Conservation (phyloP, 2,888 invertebrate genomes). For the Agapostemon virescens region DNA sequence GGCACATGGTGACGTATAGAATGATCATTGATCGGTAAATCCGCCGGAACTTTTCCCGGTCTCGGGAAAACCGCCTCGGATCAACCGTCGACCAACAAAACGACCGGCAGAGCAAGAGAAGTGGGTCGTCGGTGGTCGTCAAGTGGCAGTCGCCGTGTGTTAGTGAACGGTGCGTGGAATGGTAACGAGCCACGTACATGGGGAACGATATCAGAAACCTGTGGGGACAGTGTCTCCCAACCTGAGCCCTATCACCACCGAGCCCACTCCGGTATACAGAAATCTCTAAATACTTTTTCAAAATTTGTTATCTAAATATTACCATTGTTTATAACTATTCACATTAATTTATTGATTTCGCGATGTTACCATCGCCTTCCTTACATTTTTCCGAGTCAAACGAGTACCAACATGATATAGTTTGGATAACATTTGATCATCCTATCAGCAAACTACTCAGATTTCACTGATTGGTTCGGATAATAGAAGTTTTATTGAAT, state of each 20-base stretch:
- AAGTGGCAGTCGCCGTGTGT: slow-evolving; percentile 33
- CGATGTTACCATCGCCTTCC: too few species aligned
- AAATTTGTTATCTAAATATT: too few species aligned
- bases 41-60: slow-evolving; percentile 41
- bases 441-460: too few species aligned
- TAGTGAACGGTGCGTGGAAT: slow-evolving; percentile 54
- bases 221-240: slow-evolving; percentile 43
- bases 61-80: slow-evolving; percentile 50
- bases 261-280: not conserved
- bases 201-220: slow-evolving; percentile 53
- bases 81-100: slow-evolving; percentile 43
- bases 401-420: too few species aligned
- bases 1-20: not conserved
- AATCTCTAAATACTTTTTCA: not conserved
- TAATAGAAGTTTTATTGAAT: too few species aligned
- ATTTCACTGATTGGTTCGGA: too few species aligned
- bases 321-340: too few species aligned
- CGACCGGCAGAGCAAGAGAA: slow-evolving; percentile 49
- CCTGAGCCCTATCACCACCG: not conserved
- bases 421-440: too few species aligned
- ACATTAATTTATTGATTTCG: too few species aligned
- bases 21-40: slow-evolving; percentile 6
- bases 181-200: slow-evolving; percentile 60
- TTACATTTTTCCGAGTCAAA: too few species aligned
- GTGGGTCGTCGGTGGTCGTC: slow-evolving; percentile 57